phyloP scores from a whole-genome alignment of 2,113 vertebrate genomes.

The Melozone crissalis region DNA sequence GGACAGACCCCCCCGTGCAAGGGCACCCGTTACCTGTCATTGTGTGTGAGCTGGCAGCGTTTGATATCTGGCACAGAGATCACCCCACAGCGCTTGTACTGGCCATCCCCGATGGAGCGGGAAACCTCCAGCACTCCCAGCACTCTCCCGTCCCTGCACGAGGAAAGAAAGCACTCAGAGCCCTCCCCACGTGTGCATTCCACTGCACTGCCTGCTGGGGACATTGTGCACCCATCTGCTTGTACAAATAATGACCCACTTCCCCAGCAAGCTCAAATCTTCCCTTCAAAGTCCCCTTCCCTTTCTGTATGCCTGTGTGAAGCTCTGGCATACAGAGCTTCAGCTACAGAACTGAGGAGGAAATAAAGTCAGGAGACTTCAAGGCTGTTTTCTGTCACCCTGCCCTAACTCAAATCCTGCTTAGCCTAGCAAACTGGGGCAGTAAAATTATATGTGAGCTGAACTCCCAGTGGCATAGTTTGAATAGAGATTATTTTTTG shows the following conservation, averaged over 20 bases:
- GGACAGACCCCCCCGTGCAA: fast-evolving
- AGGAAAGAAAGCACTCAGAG: not conserved
- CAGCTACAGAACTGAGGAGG: too few relatives aligned
- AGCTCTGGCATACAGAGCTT: not conserved
- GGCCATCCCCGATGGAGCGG: slow-evolving; percentile 94
- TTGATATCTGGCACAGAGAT: slow-evolving; percentile 91
- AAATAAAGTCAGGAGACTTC: not conserved
- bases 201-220: not conserved
- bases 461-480: not conserved
- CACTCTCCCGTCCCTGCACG: slow-evolving; percentile 87
- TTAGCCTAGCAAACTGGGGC: not conserved
- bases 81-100: slow-evolving; percentile 95
- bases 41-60: slow-evolving; percentile 86
- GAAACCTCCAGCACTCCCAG: slow-evolving; percentile 94
- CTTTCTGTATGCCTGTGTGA: not conserved
- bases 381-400: not conserved
- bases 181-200: fast-evolving
- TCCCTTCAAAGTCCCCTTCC: not conserved
- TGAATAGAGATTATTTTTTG: not conserved
- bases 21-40: slow-evolving; percentile 80
- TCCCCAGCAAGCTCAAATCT: not conserved
- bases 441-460: not conserved
- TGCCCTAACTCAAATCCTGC: not conserved
- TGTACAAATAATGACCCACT: not conserved
- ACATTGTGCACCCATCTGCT: not conserved